These are phyloP conservation scores for Aethes cnicana DNA, from an alignment of 2,888 invertebrate species.

Conservation along the genomic window DNA sequence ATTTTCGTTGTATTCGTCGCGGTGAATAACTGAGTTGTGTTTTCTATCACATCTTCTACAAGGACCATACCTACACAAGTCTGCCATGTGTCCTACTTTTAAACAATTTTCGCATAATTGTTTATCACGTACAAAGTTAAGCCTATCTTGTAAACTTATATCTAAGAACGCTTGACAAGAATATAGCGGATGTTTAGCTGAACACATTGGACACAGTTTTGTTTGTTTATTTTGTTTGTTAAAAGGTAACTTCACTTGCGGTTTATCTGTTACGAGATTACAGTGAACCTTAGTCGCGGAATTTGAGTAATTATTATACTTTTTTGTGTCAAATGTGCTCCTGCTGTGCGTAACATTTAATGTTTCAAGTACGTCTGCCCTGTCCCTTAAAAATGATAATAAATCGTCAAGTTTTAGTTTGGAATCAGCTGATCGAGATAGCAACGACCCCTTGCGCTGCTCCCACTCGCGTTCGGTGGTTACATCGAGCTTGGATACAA, in stretches of 20 bases:
- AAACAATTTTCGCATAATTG: neutral
- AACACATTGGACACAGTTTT: neutral
- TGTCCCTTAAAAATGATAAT: neutral
- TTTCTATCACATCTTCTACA: neutral
- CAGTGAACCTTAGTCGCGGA: neutral
- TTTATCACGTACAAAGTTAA: neutral
- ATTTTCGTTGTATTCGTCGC: neutral
- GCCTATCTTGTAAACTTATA: neutral
- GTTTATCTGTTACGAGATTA: neutral
- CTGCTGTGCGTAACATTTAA: neutral
- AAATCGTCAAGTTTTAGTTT: neutral
- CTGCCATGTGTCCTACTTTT: too few relatives aligned
- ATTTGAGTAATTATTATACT: neutral
- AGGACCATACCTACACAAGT: too few relatives aligned
- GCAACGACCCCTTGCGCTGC: neutral
- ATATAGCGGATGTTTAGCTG: neutral
- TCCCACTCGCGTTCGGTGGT: neutral
- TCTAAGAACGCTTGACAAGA: neutral
- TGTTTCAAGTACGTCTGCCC: neutral
- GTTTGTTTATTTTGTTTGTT: neutral
- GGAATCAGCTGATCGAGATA: neutral
- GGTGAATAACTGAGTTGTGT: neutral
- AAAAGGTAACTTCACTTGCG: neutral
- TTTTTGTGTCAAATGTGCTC: neutral
- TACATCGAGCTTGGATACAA: neutral